Evolutionary conservation across 2,888 invertebrate genomes (phyloP), one percentile per base, ranked within the genome.

Genomic region (Electrophaes corylata): DNA sequence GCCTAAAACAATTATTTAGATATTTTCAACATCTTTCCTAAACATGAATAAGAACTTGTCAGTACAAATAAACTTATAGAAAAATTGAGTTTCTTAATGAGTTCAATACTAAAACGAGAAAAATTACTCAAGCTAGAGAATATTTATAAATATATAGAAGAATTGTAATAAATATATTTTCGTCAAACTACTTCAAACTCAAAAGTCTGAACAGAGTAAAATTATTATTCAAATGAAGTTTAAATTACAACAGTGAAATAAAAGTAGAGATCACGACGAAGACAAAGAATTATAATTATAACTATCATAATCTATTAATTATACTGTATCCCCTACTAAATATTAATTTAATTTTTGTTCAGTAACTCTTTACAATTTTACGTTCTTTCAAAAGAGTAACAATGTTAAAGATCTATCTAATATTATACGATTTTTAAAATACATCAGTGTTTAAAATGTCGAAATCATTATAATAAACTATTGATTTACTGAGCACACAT

Each of bases 261-360:
- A 53, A 49, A 57, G 45, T 50, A 51, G 50, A 59, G 59, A 59
- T 59, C 59, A 50, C 14, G 43, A 49, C 37, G 20, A 54, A 54
- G 45, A 46, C 45, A 37, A 43, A 52, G 35, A 43, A 53, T 23
- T 49, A 23, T n/a, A 39, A 39, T 33, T 19, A 39, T 37, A 35
- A 29, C 18, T 48, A 48, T 43, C 49, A 29, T 11, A 33, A 57
- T 44, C 31, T 46, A 57, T 50, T 37, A 39, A 57, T 33, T 10
- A 37, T 31, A 49, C 26, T 58, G 39, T 49, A 45, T 49, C 19
- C 29, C 31, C 48, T 58, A 58, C 4, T 49, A 58, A 39, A 31
- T 39, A 53, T 58, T n/a, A n/a, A n/a, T n/a, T n/a, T n/a, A n/a
- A n/a, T n/a, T n/a, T 29, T 58, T 58, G 58, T 49, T 53, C 58